Conservation (phyloP, 2,888 invertebrate genomes). For the Tribolium freemani region DNA sequence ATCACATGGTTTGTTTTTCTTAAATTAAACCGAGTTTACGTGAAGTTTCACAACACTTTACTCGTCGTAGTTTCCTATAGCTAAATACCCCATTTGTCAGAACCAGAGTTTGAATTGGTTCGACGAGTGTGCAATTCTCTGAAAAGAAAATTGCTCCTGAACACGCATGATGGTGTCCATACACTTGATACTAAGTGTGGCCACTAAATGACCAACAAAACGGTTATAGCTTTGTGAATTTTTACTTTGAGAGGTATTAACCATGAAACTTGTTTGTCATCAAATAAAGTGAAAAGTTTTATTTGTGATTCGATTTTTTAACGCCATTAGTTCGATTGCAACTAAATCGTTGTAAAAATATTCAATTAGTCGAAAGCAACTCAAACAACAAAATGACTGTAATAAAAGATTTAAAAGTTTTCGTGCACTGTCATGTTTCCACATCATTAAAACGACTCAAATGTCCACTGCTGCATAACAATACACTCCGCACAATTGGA, state of each 20-base stretch:
- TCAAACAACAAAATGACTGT: neutral
- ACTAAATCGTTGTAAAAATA: neutral
- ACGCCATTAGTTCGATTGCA: neutral
- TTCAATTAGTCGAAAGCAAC: neutral
- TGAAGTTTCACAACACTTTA: constrained; percentile 13
- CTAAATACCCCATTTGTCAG: constrained; percentile 30
- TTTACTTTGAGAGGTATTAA: no score
- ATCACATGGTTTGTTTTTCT: constrained; percentile 29
- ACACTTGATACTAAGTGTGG: constrained; percentile 16
- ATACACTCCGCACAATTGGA: neutral
- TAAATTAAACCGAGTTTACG: constrained; percentile 28
- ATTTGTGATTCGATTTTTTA: neutral
- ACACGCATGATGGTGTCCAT: constrained; percentile 15
- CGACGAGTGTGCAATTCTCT: constrained; percentile 29
- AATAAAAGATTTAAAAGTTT: constrained; percentile 4
- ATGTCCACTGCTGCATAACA: constrained; percentile 18
- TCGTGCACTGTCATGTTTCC: constrained; percentile 2
- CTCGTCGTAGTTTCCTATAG: constrained; percentile 13
- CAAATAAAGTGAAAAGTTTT: no score
- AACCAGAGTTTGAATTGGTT: constrained; percentile 28
- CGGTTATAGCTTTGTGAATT: neutral
- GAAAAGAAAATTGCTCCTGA: constrained; percentile 12
- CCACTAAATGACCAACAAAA: constrained; percentile 19
- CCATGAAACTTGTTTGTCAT: neutral
- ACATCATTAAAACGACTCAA: constrained; percentile 2